phyloP scores from a whole-genome alignment of 92 coral and sea anemone genomes.

The Pocillopora meandrina region DNA sequence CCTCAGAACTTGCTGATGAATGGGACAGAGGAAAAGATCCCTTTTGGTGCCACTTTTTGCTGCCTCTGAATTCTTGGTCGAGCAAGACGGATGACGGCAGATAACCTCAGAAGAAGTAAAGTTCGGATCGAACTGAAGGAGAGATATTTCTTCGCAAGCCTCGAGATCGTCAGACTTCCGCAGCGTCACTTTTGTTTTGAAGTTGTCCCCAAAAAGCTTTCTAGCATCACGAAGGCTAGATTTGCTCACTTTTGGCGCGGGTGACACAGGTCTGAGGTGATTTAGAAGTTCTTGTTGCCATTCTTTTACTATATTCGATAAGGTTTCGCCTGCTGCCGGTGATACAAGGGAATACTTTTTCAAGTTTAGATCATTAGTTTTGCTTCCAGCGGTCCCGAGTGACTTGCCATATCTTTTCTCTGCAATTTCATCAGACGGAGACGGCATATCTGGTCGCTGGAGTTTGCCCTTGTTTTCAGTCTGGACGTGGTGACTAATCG shows the following conservation, averaged over 20 bases:
- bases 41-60: slow-evolving; percentile 17
- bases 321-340: neutral
- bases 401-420: neutral
- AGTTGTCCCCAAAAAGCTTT: slow-evolving; percentile 39
- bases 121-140: slow-evolving; percentile 70
- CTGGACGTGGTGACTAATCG: neutral
- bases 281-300: slow-evolving; percentile 3
- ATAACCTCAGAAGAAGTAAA: slow-evolving; percentile 43
- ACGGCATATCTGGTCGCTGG: neutral
- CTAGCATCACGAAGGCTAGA: slow-evolving; percentile 23
- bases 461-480: neutral
- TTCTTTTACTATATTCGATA: slow-evolving; percentile 1
- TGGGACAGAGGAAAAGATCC: slow-evolving; percentile 73
- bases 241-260: slow-evolving; percentile 23
- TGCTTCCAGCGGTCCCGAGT: no score
- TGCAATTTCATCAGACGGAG: slow-evolving; percentile 1
- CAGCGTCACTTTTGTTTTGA: slow-evolving; percentile 14
- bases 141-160: slow-evolving; percentile 40
- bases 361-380: neutral
- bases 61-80: slow-evolving; percentile 26
- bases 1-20: slow-evolving; percentile 45
- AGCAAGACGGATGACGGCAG: slow-evolving; percentile 67
- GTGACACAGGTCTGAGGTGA: slow-evolving; percentile 10
- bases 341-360: neutral
- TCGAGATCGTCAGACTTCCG: slow-evolving; percentile 16